Evolutionary conservation across 1,140 invertebrate species (phyloP).

Genomic region (Nephotettix cincticeps): DNA sequence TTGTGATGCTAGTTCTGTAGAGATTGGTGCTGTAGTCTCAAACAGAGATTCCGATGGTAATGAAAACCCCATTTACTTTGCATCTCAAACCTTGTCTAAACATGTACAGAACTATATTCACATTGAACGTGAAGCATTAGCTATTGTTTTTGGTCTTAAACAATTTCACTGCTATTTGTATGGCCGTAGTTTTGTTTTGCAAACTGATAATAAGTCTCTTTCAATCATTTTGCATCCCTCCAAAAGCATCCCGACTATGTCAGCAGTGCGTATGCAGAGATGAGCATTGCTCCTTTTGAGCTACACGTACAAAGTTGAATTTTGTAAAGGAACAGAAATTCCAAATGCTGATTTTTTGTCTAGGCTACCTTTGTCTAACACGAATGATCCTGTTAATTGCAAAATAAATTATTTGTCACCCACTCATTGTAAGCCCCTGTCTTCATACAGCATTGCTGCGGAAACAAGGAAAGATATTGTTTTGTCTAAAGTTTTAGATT

Average conservation of each 20-base stretch:
- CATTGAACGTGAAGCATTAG: constrained; percentile 4
- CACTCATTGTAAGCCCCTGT: too few relatives aligned
- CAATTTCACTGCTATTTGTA: not conserved
- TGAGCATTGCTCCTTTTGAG: not conserved
- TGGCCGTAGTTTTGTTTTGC: not conserved
- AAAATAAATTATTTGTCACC: too few relatives aligned
- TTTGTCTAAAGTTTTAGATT: not conserved
- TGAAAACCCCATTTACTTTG: constrained; percentile 3
- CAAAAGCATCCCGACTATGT: not conserved
- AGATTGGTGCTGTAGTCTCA: not conserved
- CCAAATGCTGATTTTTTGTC: constrained; percentile 16
- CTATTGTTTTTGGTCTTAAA: not conserved
- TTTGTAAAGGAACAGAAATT: not conserved
- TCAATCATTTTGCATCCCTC: not conserved
- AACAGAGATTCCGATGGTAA: not conserved
- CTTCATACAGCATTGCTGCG: too few relatives aligned
- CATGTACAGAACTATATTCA: constrained; percentile 37
- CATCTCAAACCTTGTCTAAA: constrained; percentile 45
- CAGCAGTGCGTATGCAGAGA: not conserved
- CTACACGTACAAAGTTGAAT: not conserved
- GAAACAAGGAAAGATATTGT: too few relatives aligned
- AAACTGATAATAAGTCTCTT: not conserved
- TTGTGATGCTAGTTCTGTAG: not conserved
- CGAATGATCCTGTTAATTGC: too few relatives aligned
- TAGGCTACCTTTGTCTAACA: not conserved